These are phyloP conservation scores for Coluber constrictor DNA, from an alignment of 2,797 vertebrate genomes.

Conservation along the genomic window DNA sequence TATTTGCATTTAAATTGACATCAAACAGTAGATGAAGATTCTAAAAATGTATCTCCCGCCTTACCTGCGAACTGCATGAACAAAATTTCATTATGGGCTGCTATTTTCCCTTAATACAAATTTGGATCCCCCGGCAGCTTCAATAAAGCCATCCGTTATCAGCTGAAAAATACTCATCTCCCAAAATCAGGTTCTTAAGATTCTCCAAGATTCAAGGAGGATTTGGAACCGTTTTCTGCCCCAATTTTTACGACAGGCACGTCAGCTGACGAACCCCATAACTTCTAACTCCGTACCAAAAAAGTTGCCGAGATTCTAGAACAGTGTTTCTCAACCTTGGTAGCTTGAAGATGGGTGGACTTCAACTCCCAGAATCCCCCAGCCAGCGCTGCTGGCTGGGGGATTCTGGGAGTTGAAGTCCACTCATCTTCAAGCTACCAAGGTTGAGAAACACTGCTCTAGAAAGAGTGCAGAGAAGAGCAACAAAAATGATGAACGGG, in stretches of 20 bases:
- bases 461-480: too few species aligned
- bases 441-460: too few species aligned
- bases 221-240: neutral
- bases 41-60: conserved; percentile 36
- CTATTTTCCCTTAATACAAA: conserved; percentile 33
- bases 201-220: conserved; percentile 13
- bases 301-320: neutral
- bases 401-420: too few species aligned
- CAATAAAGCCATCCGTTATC: conserved; percentile 40
- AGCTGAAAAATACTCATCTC: conserved; percentile 38
- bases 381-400: too few species aligned
- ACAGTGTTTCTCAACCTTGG: too few species aligned
- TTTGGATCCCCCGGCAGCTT: conserved; percentile 35
- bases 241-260: neutral
- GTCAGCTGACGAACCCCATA: neutral
- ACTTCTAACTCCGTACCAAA: neutral
- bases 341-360: too few species aligned
- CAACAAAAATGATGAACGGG: too few species aligned
- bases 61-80: conserved; percentile 15
- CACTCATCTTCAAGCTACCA: too few species aligned
- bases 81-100: conserved; percentile 49
- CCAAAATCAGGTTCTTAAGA: conserved; percentile 7
- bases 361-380: too few species aligned
- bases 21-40: conserved; percentile 51
- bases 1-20: conserved; percentile 68